Evolutionary conservation across 2,113 vertebrate species (phyloP), one percentile per base, ranked within the genome.

Genomic region (Bufo gargarizans): DNA sequence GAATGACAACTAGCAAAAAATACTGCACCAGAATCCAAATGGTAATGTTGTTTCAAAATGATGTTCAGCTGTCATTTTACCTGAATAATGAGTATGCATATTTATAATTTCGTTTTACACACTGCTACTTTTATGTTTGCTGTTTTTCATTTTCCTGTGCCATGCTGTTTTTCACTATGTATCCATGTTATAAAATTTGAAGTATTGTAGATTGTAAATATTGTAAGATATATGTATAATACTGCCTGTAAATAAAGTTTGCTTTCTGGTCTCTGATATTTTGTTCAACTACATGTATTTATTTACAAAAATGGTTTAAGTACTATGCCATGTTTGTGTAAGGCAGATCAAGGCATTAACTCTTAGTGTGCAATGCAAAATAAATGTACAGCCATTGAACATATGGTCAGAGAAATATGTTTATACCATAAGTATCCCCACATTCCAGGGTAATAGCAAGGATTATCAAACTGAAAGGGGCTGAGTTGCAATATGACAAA

Each of bases 151-250:
- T 50, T 67, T 58, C 45, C 20, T 77, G 33, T 77, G 49, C 43
- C 47, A 63, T 86, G 47, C 33, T 20, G 19, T 83, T 83, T 8
- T 63, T 59, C 58, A 65, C 3, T 14, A 9, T 67, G 49, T 22
- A 71, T 69, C 22, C 11, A 69, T 19, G 4, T n/a, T 69, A 20
- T 77, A 13, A 86, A 90, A 91, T 91, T 92, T 92, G 91, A 90
- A 86, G 90, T 90, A 90, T 50, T 91, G 91, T 91, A 92, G 92
- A 92, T 91, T 93, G 91, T 94, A 93, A 92, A 94, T 93, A 92
- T 93, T 81, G 92, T 94, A 90, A 92, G 89, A 92, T 94, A 92
- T 93, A 93, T 95, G 94, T 94, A 94, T 94, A 94, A 93, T 94
- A 86, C 90, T 88, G 85, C 89, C 91, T 93, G 92, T 92, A 91